Base-by-base conservation (phyloP, 2,888 invertebrate genomes). In the Oxycera nigricornis region DNA sequence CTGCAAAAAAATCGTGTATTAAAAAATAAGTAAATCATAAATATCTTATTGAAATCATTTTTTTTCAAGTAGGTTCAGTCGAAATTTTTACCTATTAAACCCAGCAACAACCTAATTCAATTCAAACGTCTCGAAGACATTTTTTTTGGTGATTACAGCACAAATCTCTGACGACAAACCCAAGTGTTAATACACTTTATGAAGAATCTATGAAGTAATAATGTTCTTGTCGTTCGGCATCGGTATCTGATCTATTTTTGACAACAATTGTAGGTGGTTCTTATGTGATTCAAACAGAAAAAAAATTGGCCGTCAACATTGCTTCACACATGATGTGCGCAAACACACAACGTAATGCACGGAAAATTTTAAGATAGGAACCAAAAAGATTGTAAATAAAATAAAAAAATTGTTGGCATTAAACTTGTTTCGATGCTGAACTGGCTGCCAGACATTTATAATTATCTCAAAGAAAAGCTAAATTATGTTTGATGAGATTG, bases 131-230 rank as follows among this genome's bases (percentile, higher is more conserved):
- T n/a, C n/a, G n/a, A n/a, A n/a, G n/a, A n/a, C n/a, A n/a, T n/a
- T n/a, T n/a, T n/a, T n/a, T n/a, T n/a, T n/a, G n/a, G n/a, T n/a
- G n/a, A n/a, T n/a, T n/a, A n/a, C n/a, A n/a, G n/a, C n/a, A n/a
- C n/a, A n/a, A n/a, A n/a, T 3, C 46, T 3, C 46, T 46, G 46
- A 46, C 55, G 22, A 22, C 55, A 55, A 55, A 20, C n/a, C 9
- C 28, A 39, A 77, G 79, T 80, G 81, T 81, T 81, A 79, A 73
- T 78, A 78, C 80, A 78, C 55, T 55, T 24, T 99, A 88, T 99
- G 98, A 86, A 57, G 11, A 57, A 35, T 61, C 61, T 65, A 65
- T 65, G 65, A 65, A 65, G 65, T 41, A 65, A 65, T 65, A 70
- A 57, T 41, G 65, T 67, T 22, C n/a, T 46, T 46, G 46, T 14